A percentile compares a stretch with the other conserved stretches of the same genome.
Evolutionary conservation across 1,140 invertebrate species (phyloP).

Genomic region (Heliconius himera): DNA sequence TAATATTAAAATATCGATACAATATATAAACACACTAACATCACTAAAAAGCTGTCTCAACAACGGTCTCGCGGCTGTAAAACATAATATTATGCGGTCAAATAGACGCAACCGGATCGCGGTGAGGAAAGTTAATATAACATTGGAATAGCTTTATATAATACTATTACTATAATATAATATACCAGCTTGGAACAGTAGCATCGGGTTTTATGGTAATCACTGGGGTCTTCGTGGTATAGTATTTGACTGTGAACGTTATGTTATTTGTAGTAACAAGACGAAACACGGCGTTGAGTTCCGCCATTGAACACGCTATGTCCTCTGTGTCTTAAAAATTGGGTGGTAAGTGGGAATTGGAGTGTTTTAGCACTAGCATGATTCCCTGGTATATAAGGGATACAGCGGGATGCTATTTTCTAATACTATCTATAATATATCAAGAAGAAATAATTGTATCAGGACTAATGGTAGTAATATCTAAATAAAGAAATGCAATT

Average conservation of each 20-base stretch:
- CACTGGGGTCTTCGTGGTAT: background rate
- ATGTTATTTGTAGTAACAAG: no score
- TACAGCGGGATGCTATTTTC: no score
- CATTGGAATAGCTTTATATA: slow-evolving; percentile 63
- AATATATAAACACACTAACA: slow-evolving; percentile 27
- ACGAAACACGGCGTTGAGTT: no score
- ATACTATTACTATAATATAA: slow-evolving; percentile 21
- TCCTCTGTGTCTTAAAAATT: no score
- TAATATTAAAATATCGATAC: background rate
- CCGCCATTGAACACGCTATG: no score
- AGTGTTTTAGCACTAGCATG: no score
- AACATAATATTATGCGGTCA: slow-evolving; percentile 76
- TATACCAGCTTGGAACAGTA: slow-evolving; percentile 9
- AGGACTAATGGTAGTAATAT: no score
- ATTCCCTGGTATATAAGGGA: no score
- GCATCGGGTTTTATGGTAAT: slow-evolving; percentile 9
- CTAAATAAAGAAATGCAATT: no score
- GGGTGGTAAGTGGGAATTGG: no score
- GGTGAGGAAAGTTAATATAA: slow-evolving; percentile 69
- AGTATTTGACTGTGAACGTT: background rate
- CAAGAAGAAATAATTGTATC: no score
- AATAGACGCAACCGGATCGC: slow-evolving; percentile 58
- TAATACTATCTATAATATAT: no score
- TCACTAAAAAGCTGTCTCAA: slow-evolving; percentile 63
- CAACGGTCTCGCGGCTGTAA: slow-evolving; percentile 73